Base-by-base conservation (phyloP, 2,888 invertebrate species). In the Ctena decussata region DNA sequence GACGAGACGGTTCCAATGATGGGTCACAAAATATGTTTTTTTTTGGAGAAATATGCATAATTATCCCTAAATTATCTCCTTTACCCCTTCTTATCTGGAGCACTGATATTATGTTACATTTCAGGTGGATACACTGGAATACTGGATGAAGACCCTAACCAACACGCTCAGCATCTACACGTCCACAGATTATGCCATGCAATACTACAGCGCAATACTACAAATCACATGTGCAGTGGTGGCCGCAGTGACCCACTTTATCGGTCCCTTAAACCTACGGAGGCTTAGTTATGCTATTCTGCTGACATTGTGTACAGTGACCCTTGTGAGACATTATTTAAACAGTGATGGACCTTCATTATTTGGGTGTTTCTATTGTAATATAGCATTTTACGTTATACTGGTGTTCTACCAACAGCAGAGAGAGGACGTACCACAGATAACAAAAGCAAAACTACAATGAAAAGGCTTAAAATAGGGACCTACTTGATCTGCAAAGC, bases 361-460 rank as follows among this genome's bases (percentile, higher is more conserved):
- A 27, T 73, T 82, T 21, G 24, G 46, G 1, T 78, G 73, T 73
- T 73, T 82, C n/a, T 82, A 49, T 57, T 46, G 35, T 0, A 27
- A 82, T 74, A 74, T 82, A 39, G 69, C 49, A 11, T 49, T 74
- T n/a, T 82, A 73, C 49, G 73, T 32, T 15, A 53, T 77, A 18
- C n/a, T 82, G 24, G 82, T 82, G 24, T 60, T 78, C 24, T 78
- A 73, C 71, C 27, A 77, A 73, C 39, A 49, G 41, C 35, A 32
- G n/a, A 15, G 12, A 65, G 35, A 39, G 39, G 35, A 41, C 24
- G 39, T 65, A 8, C 76, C 39, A 44, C 41, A 60, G 18, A 6
- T 30, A 2, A 74, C 53, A 35, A 1, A 74, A 30, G 11, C 65
- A 11, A 65, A 65, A 65, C 35, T 65, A 8, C 8, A 18, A n/a